Conservation (phyloP, 2,113 vertebrate species). For the Pandion haliaetus region DNA sequence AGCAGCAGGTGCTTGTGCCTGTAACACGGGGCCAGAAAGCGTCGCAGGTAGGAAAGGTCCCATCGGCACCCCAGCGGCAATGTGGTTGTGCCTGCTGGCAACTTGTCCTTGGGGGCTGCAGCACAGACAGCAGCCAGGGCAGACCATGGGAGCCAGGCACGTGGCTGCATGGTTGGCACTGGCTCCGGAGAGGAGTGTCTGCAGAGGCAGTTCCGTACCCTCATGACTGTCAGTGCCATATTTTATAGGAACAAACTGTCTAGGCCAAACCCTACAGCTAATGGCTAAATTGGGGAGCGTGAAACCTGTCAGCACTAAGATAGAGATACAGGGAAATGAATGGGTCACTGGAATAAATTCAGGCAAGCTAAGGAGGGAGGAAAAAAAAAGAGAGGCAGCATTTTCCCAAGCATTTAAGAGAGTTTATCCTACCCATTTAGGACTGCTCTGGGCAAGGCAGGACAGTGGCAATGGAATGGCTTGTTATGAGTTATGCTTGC, state of each 20-base stretch:
- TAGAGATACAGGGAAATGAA: background rate
- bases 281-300: background rate
- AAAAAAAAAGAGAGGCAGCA: background rate
- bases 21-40: background rate
- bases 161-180: background rate
- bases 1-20: background rate
- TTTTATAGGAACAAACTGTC: background rate
- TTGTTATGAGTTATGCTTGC: background rate
- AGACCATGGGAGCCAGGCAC: accelerated
- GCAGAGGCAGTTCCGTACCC: background rate
- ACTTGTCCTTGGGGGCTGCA: background rate
- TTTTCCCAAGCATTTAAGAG: background rate
- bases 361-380: background rate
- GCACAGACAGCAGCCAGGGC: background rate
- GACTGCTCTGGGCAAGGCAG: background rate
- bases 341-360: background rate
- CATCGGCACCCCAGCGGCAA: background rate
- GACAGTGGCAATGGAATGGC: background rate
- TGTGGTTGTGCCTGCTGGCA: background rate
- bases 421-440: background rate
- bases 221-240: accelerated
- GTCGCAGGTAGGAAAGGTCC: background rate
- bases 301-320: background rate
- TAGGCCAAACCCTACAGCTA: background rate
- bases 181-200: background rate